Evolutionary conservation across 2,888 invertebrate species (phyloP).

Genomic region (Nemurella pictetii): DNA sequence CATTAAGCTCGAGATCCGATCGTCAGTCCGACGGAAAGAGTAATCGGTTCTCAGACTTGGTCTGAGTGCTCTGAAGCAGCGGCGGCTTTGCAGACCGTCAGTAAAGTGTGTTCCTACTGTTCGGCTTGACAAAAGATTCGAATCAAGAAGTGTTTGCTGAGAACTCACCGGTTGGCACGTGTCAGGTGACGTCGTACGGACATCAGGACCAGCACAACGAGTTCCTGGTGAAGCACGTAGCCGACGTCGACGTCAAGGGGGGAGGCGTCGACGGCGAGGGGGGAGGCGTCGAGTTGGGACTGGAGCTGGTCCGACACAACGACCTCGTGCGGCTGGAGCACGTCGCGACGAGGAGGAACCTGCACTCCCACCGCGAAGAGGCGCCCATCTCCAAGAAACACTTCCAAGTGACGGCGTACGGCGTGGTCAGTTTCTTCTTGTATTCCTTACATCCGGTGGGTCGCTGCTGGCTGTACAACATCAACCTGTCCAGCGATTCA

Average conservation of each 20-base stretch:
- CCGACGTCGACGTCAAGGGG: constrained; percentile 55
- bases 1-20: no score
- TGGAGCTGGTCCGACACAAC: constrained; percentile 74
- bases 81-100: no score
- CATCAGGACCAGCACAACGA: constrained; percentile 97
- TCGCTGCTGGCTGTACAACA: no score
- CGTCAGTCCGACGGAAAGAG: no score
- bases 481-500: no score
- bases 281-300: constrained; percentile 48
- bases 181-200: constrained; percentile 89
- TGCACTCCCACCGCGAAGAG: constrained; percentile 87
- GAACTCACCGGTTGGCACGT: no score
- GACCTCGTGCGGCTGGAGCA: constrained; percentile 90
- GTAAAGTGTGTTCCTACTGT: neutral
- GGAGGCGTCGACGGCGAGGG: constrained; percentile 48
- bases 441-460: no score
- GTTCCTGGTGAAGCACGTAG: constrained; percentile 78
- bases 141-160: no score
- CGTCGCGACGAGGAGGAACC: constrained; percentile 76
- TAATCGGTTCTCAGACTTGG: no score
- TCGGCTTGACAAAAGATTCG: no score
- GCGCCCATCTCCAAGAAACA: constrained; percentile 90
- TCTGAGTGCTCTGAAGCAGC: no score
- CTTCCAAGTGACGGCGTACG: constrained; percentile 91
- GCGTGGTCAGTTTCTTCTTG: constrained; percentile 71